Evolutionary conservation across 2,888 invertebrate genomes (phyloP), one percentile per base, ranked within the genome.

Genomic region (Mesorhabditis spiculigera): DNA sequence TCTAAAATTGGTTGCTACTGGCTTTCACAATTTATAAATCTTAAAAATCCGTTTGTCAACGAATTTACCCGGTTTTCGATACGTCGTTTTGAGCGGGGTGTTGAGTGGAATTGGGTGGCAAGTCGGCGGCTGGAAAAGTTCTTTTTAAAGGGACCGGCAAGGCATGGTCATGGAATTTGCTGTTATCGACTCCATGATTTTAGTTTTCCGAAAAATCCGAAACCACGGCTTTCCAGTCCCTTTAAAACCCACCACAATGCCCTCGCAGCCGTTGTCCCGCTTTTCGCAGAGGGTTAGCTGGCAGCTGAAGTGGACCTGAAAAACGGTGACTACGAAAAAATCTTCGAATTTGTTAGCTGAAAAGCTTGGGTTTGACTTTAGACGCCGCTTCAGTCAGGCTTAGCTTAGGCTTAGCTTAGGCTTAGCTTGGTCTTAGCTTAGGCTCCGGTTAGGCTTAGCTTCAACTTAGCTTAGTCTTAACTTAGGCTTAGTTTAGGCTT

Each of bases 251-350:
- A 84, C 84, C 66, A 82, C 79, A 45, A 85, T 83, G 10, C 84
- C 84, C 67, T 83, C 83, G 68, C 85, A 85, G 0, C 85, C 85
- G 45, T 82, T 75, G 42, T 82, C 82, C 1, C 71, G 73, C 63
- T 73, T 76, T 43, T 75, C 66, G 63, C 85, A 85, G 5, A 83
- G 68, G 0, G 85, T 84, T 28, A 85, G 80, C 70, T 83, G 84
- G 63, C 85, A 85, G 8, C 79, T 75, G 70, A 85, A 85, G 73
- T 80, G 79, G 5, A 85, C 81, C 43, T 50, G n/a, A n/a, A 50
- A 28, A 3, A 28, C 3, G 28, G 8, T 50, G 10, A 50, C 3
- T 50, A 13, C 58, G n/a, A 50, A 50, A 13, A 50, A 50, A 50
- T 50, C 58, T 50, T 50, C n/a, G 10, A 50, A 13, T 50, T 50